Conservation (phyloP, 2,113 vertebrate species). For the Gobius niger region DNA sequence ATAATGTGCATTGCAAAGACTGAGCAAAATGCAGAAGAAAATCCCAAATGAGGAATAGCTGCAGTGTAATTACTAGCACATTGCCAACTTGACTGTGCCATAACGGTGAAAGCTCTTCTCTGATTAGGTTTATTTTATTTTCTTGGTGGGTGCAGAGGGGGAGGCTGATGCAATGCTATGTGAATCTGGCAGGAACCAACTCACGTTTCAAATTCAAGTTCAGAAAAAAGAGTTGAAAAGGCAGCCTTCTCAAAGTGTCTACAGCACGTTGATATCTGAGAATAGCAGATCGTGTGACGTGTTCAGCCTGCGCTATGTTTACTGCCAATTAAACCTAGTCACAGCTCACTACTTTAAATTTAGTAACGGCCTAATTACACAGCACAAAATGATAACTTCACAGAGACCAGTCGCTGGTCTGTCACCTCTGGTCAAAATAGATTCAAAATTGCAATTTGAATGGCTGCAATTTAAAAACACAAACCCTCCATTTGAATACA, state of each 20-base stretch:
- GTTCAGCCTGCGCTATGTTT: conserved; percentile 22
- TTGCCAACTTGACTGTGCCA: too few relatives aligned
- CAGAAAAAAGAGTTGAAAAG: background rate
- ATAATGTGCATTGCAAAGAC: too few relatives aligned
- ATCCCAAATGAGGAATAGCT: too few relatives aligned
- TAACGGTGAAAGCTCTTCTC: too few relatives aligned
- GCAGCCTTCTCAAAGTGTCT: background rate
- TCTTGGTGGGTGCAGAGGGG: background rate
- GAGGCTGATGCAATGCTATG: too few relatives aligned
- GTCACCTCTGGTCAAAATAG: background rate
- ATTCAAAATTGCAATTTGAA: background rate
- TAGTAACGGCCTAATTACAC: conserved; percentile 62
- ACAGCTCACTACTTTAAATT: conserved; percentile 51
- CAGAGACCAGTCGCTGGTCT: conserved; percentile 20
- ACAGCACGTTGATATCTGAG: background rate
- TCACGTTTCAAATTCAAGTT: too few relatives aligned
- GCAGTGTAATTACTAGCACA: too few relatives aligned
- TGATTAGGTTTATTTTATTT: background rate
- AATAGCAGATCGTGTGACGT: background rate
- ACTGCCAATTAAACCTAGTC: conserved; percentile 54
- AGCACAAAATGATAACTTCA: conserved; percentile 45
- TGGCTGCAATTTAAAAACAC: background rate
- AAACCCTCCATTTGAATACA: background rate
- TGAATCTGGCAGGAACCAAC: too few relatives aligned
- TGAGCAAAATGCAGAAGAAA: too few relatives aligned